Base-by-base conservation (phyloP, 2,888 invertebrate species). In the Stenodema calcarata region DNA sequence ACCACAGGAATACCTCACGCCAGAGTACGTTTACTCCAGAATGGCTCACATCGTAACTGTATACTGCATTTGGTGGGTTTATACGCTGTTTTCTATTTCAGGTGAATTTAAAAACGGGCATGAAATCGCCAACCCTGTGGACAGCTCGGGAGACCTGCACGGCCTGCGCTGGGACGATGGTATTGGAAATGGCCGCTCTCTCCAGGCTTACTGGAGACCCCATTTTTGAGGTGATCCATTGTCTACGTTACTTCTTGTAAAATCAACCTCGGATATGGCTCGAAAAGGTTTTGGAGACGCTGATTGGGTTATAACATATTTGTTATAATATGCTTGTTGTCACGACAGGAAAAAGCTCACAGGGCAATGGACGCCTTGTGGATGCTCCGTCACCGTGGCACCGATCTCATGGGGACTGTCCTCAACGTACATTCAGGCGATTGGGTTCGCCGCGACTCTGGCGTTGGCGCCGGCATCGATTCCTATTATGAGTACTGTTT, bases 401-500 rank as follows among this genome's bases (percentile, higher is more conserved):
- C 96, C 1, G 98, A 99, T 91, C 93, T 99, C 11, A 98, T 99
- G 96, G 99, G 99, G 4, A 98, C 98, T 0, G 98, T 99, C 7
- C 93, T 99, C 82, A 98, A 99, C 92, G 96, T 99, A n/a, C 97
- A 99, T 91, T 98, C 96, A 1, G 99, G 99, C 0, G 98, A 99
- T 91, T 99, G 99, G 99, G 95, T 99, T 6, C 93, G 99, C 75
- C 94, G 98, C 90, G 99, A 99, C 91, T 97, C 98, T 0, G 98
- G 99, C 0, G 97, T 99, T 9, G 99, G 99, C n/a, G 99, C 99
- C 16, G 99, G 99, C 35, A 98, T 99, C 89, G 99, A 99, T 92
- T 98, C 98, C 0, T 99, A 99, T 91, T 99, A 99, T 91, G 99
- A 99, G 91, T 99, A 99, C 91, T 96, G 98, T 89, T 93, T 99